Percentiles rank a stretch among this genome's conserved stretches.
phyloP scores from a whole-genome alignment of 2,888 invertebrate genomes.

The Tethea ocularis region DNA sequence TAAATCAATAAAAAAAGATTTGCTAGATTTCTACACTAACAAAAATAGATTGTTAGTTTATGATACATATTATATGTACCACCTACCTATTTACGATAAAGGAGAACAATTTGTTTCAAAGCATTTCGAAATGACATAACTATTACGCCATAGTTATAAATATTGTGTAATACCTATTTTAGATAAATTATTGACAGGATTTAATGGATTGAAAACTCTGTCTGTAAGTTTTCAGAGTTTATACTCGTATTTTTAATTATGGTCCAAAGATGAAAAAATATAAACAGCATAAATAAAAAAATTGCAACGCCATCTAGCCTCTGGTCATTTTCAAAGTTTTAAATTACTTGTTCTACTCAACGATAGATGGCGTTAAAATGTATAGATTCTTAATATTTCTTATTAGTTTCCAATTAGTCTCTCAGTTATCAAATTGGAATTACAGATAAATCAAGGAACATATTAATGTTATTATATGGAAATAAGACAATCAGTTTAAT shows the following conservation, averaged over 20 bases:
- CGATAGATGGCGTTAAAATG: conserved; percentile 34
- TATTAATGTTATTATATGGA: neutral
- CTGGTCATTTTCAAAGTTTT: neutral
- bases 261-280: too few species aligned
- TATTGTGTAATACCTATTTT: neutral
- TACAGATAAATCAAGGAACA: neutral
- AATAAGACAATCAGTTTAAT: neutral
- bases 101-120: neutral
- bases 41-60: too few species aligned
- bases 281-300: too few species aligned
- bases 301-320: conserved; percentile 10
- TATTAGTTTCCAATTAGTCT: neutral
- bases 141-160: neutral
- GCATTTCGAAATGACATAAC: neutral
- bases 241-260: too few species aligned
- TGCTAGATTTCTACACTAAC: too few species aligned
- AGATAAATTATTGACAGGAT: neutral
- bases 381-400: neutral
- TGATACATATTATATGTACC: too few species aligned
- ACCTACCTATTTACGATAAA: too few species aligned
- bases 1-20: too few species aligned
- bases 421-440: neutral
- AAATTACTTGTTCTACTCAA: conserved; percentile 28
- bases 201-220: neutral
- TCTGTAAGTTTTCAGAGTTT: too few species aligned